A percentile compares a stretch with the other conserved stretches of the same genome.
Conservation (phyloP, 2,888 invertebrate genomes). For the Melanophora roralis region DNA sequence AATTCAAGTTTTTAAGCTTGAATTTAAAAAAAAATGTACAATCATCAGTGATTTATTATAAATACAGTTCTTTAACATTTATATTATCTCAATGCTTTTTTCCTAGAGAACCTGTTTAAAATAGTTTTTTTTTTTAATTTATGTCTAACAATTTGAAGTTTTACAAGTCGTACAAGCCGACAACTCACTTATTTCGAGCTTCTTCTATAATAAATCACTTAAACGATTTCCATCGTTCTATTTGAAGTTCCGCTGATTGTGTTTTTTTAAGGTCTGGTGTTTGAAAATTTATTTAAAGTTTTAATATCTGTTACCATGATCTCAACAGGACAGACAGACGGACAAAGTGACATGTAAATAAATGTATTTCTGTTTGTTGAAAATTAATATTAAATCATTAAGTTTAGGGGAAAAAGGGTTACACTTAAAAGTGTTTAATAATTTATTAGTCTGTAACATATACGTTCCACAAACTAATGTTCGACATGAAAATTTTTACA, state of each 20-base stretch:
- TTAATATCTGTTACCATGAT: slow-evolving; percentile 21
- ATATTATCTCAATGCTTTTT: background rate
- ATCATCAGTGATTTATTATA: too few relatives aligned
- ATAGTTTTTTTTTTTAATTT: background rate
- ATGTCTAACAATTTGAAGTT: slow-evolving; percentile 1
- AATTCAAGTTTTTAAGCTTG: too few relatives aligned
- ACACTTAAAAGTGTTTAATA: slow-evolving; percentile 16
- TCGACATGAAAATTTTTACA: background rate
- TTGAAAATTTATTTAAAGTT: background rate
- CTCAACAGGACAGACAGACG: background rate
- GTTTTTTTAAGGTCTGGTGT: background rate
- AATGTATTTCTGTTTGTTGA: background rate
- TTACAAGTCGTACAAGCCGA: slow-evolving; percentile 7
- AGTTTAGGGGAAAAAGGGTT: background rate
- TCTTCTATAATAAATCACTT: slow-evolving; percentile 45
- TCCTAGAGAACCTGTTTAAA: background rate
- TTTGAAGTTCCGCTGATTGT: slow-evolving; percentile 41
- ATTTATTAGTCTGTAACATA: slow-evolving; percentile 28
- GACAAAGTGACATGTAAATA: background rate
- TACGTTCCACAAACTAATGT: background rate
- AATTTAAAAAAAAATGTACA: too few relatives aligned
- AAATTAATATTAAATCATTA: slow-evolving; percentile 39
- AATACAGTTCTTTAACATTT: background rate
- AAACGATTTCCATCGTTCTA: background rate
- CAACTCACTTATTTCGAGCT: slow-evolving; percentile 36